Evolutionary conservation across 1,140 invertebrate species (phyloP).

Genomic region (Aphidius ervi): DNA sequence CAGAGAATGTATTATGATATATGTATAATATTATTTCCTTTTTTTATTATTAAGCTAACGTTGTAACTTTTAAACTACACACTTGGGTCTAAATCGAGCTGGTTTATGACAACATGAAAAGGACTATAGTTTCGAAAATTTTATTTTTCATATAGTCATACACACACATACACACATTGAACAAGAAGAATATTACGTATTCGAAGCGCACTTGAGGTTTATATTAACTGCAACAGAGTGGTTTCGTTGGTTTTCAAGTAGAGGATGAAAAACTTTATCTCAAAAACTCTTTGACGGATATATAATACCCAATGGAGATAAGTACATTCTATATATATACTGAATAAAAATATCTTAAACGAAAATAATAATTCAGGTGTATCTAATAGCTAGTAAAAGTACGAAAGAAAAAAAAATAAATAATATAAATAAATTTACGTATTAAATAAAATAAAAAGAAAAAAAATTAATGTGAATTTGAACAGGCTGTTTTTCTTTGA

Average conservation of each 20-base stretch:
- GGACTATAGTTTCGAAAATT: neutral
- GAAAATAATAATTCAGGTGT: conserved; percentile 14
- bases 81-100: too few relatives aligned
- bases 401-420: neutral
- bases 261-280: conserved; percentile 16
- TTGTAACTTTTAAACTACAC: too few relatives aligned
- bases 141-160: neutral
- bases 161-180: neutral
- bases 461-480: too few relatives aligned
- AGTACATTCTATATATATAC: neutral
- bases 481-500: too few relatives aligned
- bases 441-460: neutral
- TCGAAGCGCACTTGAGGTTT: conserved; percentile 21
- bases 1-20: too few relatives aligned
- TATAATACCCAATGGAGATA: too few relatives aligned
- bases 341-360: neutral
- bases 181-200: conserved; percentile 20
- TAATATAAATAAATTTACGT: neutral
- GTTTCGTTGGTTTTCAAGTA: conserved; percentile 18
- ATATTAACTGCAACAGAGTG: conserved; percentile 21
- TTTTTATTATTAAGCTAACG: too few relatives aligned
- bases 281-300: conserved; percentile 21
- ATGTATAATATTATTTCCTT: too few relatives aligned
- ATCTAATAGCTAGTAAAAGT: neutral
- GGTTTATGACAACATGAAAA: too few relatives aligned